Conservation (phyloP, 2,797 vertebrate species). For the Crypturellus tataupa region DNA sequence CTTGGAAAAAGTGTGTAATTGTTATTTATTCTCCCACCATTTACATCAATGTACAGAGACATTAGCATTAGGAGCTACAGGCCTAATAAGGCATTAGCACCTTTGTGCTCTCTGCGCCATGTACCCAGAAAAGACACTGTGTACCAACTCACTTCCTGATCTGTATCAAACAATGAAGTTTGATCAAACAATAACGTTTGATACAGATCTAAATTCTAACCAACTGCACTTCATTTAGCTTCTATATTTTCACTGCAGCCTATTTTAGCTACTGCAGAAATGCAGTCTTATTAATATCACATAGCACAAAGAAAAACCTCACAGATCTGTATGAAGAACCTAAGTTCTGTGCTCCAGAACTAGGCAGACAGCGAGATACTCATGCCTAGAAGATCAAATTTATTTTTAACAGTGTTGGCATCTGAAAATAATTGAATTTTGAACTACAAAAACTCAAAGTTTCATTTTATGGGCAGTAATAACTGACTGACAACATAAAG, state of each 20-base stretch:
- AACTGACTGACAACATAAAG: neutral
- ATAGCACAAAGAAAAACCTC: neutral
- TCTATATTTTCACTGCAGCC: neutral
- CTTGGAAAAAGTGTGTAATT: neutral
- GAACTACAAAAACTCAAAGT: neutral
- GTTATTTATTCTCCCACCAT: neutral
- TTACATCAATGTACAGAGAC: neutral
- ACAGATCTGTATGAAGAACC: neutral
- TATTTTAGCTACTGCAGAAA: neutral
- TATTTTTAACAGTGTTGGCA: neutral
- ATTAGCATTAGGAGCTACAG: neutral
- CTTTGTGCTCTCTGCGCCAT: neutral
- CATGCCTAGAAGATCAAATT: neutral
- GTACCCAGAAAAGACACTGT: neutral
- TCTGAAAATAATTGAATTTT: neutral
- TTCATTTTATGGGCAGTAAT: neutral
- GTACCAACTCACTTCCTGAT: neutral
- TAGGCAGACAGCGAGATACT: neutral
- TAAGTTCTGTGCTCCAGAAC: neutral
- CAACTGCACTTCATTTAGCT: neutral
- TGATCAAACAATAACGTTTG: neutral
- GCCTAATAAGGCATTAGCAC: neutral
- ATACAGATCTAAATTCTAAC: neutral
- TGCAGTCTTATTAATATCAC: neutral
- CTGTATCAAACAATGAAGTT: neutral